A percentile compares a stretch with the other conserved stretches of the same genome.
phyloP scores from a whole-genome alignment of 2,888 invertebrate genomes.

The Amphipyra berbera region DNA sequence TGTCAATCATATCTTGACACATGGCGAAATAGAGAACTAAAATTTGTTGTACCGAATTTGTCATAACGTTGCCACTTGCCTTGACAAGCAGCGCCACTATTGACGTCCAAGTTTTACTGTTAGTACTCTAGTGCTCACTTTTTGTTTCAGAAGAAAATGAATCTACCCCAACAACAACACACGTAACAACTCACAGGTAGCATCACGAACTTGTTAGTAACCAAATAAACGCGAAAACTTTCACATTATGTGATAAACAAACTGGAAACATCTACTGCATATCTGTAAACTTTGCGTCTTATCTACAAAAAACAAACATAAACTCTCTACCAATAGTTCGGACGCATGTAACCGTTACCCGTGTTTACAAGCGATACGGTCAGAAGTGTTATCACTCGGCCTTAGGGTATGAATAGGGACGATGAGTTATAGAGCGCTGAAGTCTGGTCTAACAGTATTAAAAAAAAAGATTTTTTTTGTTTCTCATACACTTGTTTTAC shows the following conservation, averaged over 20 bases:
- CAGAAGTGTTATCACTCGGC: conserved; percentile 45
- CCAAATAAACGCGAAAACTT: conserved; percentile 20
- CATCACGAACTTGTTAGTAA: background rate
- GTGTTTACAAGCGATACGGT: conserved; percentile 53
- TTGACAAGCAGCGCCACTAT: no score
- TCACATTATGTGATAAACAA: conserved; percentile 35
- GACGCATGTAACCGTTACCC: conserved; percentile 37
- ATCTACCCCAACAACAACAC: background rate
- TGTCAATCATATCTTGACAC: no score
- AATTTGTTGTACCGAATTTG: no score
- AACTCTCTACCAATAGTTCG: conserved; percentile 33
- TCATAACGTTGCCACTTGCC: no score
- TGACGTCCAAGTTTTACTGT: no score
- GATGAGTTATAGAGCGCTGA: conserved; percentile 23
- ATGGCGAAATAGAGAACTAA: no score
- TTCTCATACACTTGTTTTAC: no score
- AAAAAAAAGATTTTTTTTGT: no score
- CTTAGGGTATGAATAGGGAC: conserved; percentile 6
- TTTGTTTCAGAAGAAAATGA: no score
- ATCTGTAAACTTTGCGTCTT: conserved; percentile 30
- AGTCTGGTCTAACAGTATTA: no score
- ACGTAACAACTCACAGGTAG: background rate
- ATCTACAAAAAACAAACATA: conserved; percentile 46
- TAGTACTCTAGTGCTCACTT: no score
- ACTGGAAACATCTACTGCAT: conserved; percentile 24